Conservation (phyloP, 2,113 vertebrate species). For the Synchiropus splendidus region DNA sequence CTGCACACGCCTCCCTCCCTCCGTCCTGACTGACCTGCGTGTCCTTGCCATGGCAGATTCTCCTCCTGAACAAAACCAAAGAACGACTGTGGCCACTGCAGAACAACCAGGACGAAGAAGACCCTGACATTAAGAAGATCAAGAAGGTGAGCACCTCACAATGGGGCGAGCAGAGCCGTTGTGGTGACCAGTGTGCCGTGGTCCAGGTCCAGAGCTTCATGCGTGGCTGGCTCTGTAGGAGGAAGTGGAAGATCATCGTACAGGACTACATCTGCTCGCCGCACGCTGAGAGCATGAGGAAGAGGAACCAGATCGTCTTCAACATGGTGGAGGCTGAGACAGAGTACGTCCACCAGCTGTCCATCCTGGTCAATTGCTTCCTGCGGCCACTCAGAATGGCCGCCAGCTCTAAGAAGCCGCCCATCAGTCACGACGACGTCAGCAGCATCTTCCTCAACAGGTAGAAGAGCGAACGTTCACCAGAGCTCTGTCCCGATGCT, state of each 20-base stretch:
- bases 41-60: slow-evolving; percentile 68
- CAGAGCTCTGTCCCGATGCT: background rate
- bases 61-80: slow-evolving; percentile 84
- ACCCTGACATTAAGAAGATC: slow-evolving; percentile 95
- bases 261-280: slow-evolving; percentile 97
- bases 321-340: slow-evolving; percentile 95
- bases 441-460: slow-evolving; percentile 97
- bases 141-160: slow-evolving; percentile 74
- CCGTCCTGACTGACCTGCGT: no score
- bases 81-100: slow-evolving; percentile 80
- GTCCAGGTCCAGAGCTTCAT: slow-evolving; percentile 92
- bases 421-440: slow-evolving; percentile 89
- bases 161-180: background rate
- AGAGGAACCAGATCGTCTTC: slow-evolving; percentile 96
- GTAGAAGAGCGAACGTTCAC: slow-evolving; percentile 40
- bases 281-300: slow-evolving; percentile 96
- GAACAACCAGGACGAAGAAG: slow-evolving; percentile 83
- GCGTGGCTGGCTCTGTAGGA: slow-evolving; percentile 91
- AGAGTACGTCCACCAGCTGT: slow-evolving; percentile 92
- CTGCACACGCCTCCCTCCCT: slow-evolving; percentile 8
- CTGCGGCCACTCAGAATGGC: slow-evolving; percentile 91
- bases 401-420: slow-evolving; percentile 93
- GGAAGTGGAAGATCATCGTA: slow-evolving; percentile 98
- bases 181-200: background rate
- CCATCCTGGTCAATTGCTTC: slow-evolving; percentile 90